Base-by-base conservation (phyloP, 2,797 vertebrate genomes). In the Helicolenus hilgendorfi region DNA sequence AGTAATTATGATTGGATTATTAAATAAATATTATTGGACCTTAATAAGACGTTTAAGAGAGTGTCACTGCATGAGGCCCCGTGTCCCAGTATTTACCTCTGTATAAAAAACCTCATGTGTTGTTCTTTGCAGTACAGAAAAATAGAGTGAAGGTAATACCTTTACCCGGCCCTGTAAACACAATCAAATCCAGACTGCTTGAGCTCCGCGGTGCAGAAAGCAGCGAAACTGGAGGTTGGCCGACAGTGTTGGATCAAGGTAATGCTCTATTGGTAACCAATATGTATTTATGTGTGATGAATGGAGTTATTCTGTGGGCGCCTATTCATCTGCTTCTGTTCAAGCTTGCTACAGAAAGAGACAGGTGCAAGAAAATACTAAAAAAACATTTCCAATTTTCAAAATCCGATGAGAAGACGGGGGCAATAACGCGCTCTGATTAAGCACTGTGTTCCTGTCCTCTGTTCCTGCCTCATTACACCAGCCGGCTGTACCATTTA, bases 381-480 rank as follows among this genome's bases (percentile, higher is more conserved):
- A 65, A 75, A 74, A 27, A 6, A 55, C 13, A 24, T 82, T 84
- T 67, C 33, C 24, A 59, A 60, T 73, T 86, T 77, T 55, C 8
- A 7, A 72, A 73, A 81, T 84, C 79, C 76, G 74, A 45, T 72
- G 74, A 81, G 77, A 55, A 59, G 77, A 75, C 7, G 1, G 14
- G 33, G 59, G 45, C 60, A 81, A 72, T 65, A 75, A 79, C 81
- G 75, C 2, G 5, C 77, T 76, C 69, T 71, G 89, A 85, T 81
- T 79, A 81, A 83, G 35, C 58, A 53, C 76, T 71, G 65, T 65
- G 41, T 74, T 79, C 78, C 53, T 58, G 65, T 73, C 80, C 65
- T 81, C 65, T 18, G 63, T 64, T 78, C 62, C 75, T 77, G 67
- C 74, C 72, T 90, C 81, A 89, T 93, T 87, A 81, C 78, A 67